These are phyloP conservation scores for Lomographa bimaculata DNA, from an alignment of 2,888 invertebrate species.

Conservation along the genomic window DNA sequence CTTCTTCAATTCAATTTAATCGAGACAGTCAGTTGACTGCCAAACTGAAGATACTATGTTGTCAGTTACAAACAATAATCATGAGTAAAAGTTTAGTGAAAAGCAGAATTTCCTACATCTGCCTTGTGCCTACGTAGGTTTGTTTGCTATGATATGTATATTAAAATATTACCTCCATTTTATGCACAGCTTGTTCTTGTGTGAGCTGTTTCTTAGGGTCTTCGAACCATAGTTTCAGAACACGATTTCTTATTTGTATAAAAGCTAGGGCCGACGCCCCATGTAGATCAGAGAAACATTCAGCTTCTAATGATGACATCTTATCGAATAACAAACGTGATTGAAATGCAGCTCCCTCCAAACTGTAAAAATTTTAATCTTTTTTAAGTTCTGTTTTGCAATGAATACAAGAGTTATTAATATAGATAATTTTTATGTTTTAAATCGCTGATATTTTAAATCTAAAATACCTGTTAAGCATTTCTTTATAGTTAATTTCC, in stretches of 20 bases:
- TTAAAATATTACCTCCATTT: slow-evolving; percentile 83
- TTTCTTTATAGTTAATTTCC: slow-evolving; percentile 80
- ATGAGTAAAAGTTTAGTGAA: too few relatives aligned
- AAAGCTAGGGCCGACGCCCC: slow-evolving; percentile 94
- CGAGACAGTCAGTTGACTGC: too few relatives aligned
- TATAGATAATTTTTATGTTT: too few relatives aligned
- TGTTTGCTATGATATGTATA: too few relatives aligned
- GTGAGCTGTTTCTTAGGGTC: slow-evolving; percentile 96
- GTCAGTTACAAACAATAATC: too few relatives aligned
- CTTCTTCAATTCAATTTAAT: too few relatives aligned
- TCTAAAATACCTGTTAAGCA: slow-evolving; percentile 75
- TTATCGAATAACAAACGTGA: slow-evolving; percentile 97
- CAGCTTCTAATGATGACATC: slow-evolving; percentile 96
- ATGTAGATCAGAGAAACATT: slow-evolving; percentile 96
- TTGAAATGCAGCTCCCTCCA: slow-evolving; percentile 97
- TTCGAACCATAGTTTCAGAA: slow-evolving; percentile 97
- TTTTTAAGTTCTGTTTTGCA: too few relatives aligned
- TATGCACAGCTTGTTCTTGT: slow-evolving; percentile 90
- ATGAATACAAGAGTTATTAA: too few relatives aligned
- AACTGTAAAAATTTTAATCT: slow-evolving; percentile 63
- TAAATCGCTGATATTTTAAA: too few relatives aligned
- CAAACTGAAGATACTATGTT: too few relatives aligned
- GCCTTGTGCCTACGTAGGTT: too few relatives aligned
- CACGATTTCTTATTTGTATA: slow-evolving; percentile 94
- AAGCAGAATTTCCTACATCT: too few relatives aligned